These are phyloP conservation scores for Chaetophractus vellerosus DNA, from an alignment of 2,797 vertebrate species.

Conservation along the genomic window DNA sequence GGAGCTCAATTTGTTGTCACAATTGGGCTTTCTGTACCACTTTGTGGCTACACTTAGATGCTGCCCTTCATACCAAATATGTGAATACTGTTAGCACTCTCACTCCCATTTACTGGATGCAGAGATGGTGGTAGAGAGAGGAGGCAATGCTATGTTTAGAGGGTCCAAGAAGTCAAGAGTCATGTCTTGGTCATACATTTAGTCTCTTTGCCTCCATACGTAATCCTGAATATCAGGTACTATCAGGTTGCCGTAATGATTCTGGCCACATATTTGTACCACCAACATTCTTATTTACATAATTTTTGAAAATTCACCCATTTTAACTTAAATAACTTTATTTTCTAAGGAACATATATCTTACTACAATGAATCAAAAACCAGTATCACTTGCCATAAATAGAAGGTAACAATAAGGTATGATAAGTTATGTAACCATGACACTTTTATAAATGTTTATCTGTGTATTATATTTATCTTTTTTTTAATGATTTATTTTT, in stretches of 20 bases:
- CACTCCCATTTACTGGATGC: background rate
- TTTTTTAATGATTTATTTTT: no score
- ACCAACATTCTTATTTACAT: background rate
- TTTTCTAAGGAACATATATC: conserved; percentile 20
- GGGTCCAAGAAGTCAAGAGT: background rate
- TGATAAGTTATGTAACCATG: background rate
- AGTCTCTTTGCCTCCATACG: background rate
- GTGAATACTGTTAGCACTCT: no score
- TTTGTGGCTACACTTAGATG: background rate
- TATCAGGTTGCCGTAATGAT: background rate
- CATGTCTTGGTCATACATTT: background rate
- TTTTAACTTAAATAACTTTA: conserved; percentile 35
- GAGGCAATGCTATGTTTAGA: background rate
- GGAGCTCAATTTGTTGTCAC: background rate
- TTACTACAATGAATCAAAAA: background rate
- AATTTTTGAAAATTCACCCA: background rate
- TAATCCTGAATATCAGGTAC: background rate
- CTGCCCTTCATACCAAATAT: background rate
- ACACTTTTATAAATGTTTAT: background rate
- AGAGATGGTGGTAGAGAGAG: background rate
- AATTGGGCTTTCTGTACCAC: background rate
- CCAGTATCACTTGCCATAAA: background rate
- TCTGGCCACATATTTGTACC: background rate
- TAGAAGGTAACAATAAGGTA: background rate
- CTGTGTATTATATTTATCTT: background rate